Evolutionary conservation across 1,140 invertebrate species (phyloP), one percentile per base, ranked within the genome.

Genomic region (Heliconius himera): DNA sequence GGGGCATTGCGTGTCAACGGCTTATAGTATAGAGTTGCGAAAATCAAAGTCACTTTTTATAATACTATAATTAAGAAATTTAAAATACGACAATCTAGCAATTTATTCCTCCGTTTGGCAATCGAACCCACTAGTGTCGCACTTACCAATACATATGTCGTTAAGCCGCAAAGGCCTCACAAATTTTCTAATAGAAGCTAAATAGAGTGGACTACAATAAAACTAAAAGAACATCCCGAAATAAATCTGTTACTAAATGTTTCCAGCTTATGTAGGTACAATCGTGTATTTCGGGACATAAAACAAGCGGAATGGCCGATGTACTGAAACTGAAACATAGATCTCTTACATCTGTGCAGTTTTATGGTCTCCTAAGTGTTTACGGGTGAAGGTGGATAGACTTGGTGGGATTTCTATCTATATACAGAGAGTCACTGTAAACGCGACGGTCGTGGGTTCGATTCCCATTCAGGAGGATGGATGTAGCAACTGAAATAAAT

Each of bases 281-380:
- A 29, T 70, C 29, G 70, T 70, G 70, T 70, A 70, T 33, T 8
- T 72, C 70, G 29, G 70, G 36, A 72, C 70, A 72, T 72, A 72
- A 72, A 72, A 72, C 70, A 72, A 72, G 70, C 22, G 16, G 33
- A 72, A 72, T 72, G 70, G 70, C 20, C 70, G 70, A 72, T 72
- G 70, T 72, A 22, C 70, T 72, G 36, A 22, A 38, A 66, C 26
- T 66, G 60, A 13, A 29, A 41, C 70, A 72, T 38, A 72, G 41
- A 72, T 72, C 70, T 72, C 18, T 36, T 11, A 20, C 70, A 41
- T 36, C 70, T 72, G 70, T 72, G 70, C 70, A 72, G 36, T 72
- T 72, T 38, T 72, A 72, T 72, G 70, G 70, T n/a, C 70, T 18
- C 41, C 33, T 41, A 72, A 72, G 70, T 72, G 20, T 72, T 41